Conservation (phyloP, 2,797 vertebrate genomes). For the Silurus aristotelis region DNA sequence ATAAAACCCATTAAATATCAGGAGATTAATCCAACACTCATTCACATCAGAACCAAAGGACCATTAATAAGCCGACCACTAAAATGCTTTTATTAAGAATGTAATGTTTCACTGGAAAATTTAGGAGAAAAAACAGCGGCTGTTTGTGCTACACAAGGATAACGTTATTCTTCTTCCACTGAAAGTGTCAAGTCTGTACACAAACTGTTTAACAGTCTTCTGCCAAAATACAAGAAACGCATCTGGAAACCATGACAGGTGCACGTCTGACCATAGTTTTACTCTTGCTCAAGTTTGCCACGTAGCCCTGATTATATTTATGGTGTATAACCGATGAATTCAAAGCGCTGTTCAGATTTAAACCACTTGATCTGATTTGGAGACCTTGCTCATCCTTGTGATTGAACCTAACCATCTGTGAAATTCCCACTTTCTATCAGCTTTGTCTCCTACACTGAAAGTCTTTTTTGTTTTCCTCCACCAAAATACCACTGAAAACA, state of each 20-base stretch:
- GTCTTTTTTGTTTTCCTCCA: not conserved
- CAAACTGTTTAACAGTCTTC: not conserved
- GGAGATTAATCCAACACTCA: constrained; percentile 41
- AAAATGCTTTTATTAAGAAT: constrained; percentile 15
- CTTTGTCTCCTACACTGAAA: constrained; percentile 7
- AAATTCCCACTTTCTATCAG: constrained; percentile 49
- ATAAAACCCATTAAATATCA: constrained; percentile 52
- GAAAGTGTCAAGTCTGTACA: not conserved
- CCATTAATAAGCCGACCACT: constrained; percentile 13
- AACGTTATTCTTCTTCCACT: not conserved
- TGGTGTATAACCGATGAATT: constrained; percentile 35
- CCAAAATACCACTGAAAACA: not conserved
- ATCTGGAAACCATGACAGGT: constrained; percentile 1
- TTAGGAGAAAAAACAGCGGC: too few species aligned
- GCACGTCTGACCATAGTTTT: not conserved
- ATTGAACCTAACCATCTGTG: constrained; percentile 50
- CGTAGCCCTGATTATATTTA: constrained; percentile 35
- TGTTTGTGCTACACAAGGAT: not conserved
- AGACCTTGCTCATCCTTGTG: constrained; percentile 11
- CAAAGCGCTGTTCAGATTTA: constrained; percentile 26
- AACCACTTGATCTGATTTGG: constrained; percentile 28
- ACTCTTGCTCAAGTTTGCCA: not conserved
- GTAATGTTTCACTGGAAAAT: not conserved
- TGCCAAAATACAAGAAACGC: not conserved
- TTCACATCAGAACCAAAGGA: constrained; percentile 7